Conservation (phyloP, 2,888 invertebrate species). For the Protodeltote pygarga region DNA sequence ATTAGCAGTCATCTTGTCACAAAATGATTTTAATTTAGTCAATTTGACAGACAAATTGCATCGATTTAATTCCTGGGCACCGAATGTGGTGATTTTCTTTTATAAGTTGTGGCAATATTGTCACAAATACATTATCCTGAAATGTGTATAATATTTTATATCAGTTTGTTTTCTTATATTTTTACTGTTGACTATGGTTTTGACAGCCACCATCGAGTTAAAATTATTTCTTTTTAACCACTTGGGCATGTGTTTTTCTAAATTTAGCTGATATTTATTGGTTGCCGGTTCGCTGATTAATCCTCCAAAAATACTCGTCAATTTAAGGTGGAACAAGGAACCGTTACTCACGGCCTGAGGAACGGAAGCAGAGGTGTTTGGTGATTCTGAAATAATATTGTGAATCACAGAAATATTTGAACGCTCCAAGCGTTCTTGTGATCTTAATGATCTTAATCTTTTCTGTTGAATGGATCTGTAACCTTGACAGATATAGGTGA, state of each 20-base stretch:
- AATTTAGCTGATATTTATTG: slow-evolving; percentile 28
- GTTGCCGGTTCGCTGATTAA: slow-evolving; percentile 33
- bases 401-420: slow-evolving; percentile 32
- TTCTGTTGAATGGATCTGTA: too few species aligned
- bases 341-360: slow-evolving; percentile 28
- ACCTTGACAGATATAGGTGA: too few species aligned
- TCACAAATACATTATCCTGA: neutral
- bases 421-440: slow-evolving; percentile 12
- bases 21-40: neutral
- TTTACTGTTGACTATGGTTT: neutral
- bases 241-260: slow-evolving; percentile 35
- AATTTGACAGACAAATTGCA: slow-evolving; percentile 6
- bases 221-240: slow-evolving; percentile 4
- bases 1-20: slow-evolving; percentile 5
- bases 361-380: slow-evolving; percentile 32
- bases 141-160: neutral
- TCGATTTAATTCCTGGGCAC: neutral
- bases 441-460: too few species aligned
- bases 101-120: neutral
- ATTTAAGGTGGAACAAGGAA: slow-evolving; percentile 10
- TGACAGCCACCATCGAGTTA: neutral
- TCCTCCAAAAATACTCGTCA: slow-evolving; percentile 39
- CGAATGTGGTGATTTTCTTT: neutral
- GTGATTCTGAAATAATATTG: slow-evolving; percentile 22
- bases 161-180: neutral